phyloP scores from a whole-genome alignment of 2,888 invertebrate genomes.

The Torymus auratus region DNA sequence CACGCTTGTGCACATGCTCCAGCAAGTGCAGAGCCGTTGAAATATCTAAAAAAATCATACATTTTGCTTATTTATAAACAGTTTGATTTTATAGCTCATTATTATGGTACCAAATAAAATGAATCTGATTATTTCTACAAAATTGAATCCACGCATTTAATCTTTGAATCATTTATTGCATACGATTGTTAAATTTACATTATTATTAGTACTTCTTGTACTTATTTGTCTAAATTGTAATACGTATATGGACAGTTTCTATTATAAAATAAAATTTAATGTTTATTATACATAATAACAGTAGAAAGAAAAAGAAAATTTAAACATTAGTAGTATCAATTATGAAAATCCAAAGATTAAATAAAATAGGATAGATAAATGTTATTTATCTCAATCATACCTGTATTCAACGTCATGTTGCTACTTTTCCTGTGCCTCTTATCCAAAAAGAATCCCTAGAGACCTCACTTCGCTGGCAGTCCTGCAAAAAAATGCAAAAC shows the following conservation, averaged over 20 bases:
- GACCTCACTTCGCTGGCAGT: constrained; percentile 20
- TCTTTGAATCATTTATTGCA: no score
- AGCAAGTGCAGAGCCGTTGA: constrained; percentile 92
- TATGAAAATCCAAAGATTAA: not conserved
- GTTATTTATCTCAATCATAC: constrained; percentile 21
- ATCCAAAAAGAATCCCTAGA: constrained; percentile 38
- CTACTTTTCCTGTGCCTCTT: constrained; percentile 12
- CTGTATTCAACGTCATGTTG: constrained; percentile 60
- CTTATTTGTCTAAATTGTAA: no score
- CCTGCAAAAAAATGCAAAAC: constrained; percentile 36
- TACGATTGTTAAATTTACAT: no score
- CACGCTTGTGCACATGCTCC: constrained; percentile 91
- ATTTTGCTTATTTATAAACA: not conserved
- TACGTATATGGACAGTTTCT: no score
- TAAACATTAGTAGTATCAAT: not conserved
- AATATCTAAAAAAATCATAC: constrained; percentile 81
- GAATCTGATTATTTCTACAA: not conserved
- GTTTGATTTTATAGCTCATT: not conserved
- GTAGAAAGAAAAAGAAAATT: no score
- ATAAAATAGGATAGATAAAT: no score
- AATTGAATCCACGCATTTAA: no score
- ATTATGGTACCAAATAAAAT: not conserved
- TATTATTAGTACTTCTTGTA: no score
- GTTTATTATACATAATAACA: no score
- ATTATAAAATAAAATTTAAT: no score